Base-by-base conservation (phyloP, 2,797 vertebrate genomes). In the Lepus oiostolus region DNA sequence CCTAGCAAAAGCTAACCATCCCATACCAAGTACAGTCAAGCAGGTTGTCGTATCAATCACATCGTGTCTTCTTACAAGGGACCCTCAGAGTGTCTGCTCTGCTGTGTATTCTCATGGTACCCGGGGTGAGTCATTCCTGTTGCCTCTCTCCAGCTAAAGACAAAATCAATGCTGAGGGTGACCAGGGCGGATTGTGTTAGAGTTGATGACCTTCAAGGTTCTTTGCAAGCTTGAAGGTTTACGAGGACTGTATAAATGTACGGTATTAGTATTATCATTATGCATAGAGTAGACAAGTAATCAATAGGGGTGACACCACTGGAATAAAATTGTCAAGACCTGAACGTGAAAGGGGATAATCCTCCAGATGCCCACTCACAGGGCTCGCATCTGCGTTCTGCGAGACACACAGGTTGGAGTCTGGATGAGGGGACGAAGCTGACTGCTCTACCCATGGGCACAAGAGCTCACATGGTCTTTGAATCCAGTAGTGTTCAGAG, bases 201-300 rank as follows among this genome's bases (percentile, higher is more conserved):
- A 89, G 28, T 30, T 67, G n/a, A 13, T 91, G 87, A 82, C 74
- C 87, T 92, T 85, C 47, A 60, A 38, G 58, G n/a, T 96, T 72
- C 91, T 58, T 95, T 84, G 28, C 26, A 84, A 70, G 81, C 30
- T 30, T 65, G 47, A 85, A 7, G 47, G 42, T 88, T 88, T 85
- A 65, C 35, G 38, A 7, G 26, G n/a, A 94, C 65, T 94, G 2
- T 84, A 68, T 76, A 85, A 90, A 75, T 81, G 35, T 22, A 65
- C 24, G 28, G 52, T 84, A 75, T 93, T 91, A 74, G 72, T 79
- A 68, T 91, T 84, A 54, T 79, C 52, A n/a, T 93, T 85, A 87
- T 63, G 77, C 35, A 42, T 0, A 7, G 70, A 35, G 54, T 50
- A 72, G 90, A 96, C 63, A 87, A 19, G 32, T 84, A 87, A 83